These are phyloP conservation scores for Apteryx mantelli DNA, from an alignment of 2,113 vertebrate genomes.

Conservation along the genomic window DNA sequence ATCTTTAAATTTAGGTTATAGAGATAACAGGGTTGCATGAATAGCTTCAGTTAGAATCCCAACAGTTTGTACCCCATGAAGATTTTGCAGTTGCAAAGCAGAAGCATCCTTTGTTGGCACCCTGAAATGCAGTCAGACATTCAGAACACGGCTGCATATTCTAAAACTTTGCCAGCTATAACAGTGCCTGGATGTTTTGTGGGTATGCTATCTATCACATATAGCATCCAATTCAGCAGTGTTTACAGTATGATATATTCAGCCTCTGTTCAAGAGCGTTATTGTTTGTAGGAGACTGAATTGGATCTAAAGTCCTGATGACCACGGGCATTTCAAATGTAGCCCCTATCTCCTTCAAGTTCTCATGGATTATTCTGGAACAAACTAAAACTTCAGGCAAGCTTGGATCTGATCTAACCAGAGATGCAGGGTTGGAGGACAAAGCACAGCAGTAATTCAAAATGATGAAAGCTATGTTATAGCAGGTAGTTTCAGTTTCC, in stretches of 20 bases:
- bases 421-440: not conserved
- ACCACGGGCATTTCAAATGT: not conserved
- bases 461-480: not conserved
- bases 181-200: not conserved
- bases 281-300: not conserved
- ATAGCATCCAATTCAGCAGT: not conserved
- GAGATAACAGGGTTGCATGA: not conserved
- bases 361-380: not conserved
- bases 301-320: not conserved
- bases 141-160: not conserved
- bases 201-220: not conserved
- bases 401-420: not conserved
- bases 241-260: not conserved
- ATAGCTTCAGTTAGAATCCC: not conserved
- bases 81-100: not conserved
- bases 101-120: not conserved
- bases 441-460: not conserved
- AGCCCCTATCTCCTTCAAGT: not conserved
- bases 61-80: not conserved
- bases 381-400: not conserved
- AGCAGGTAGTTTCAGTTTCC: not conserved
- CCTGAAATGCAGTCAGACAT: not conserved
- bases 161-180: not conserved
- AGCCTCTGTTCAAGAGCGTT: not conserved
- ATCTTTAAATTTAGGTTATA: not conserved